These are phyloP conservation scores for Pogonognathellus flavescens DNA, from an alignment of 1,140 invertebrate species.

Conservation along the genomic window DNA sequence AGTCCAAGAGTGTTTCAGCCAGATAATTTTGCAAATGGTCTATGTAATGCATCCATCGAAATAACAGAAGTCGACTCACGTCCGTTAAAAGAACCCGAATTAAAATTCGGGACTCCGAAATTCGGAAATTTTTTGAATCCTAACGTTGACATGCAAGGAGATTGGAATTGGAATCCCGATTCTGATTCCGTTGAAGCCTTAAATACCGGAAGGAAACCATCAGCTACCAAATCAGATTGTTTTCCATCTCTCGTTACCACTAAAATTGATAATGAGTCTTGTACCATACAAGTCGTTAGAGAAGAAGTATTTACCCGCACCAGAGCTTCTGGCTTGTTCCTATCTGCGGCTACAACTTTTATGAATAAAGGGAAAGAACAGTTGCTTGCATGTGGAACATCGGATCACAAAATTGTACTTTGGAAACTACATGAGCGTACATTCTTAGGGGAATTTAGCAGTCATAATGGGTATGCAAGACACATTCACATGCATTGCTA, in stretches of 20 bases:
- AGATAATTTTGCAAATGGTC: constrained; percentile 6
- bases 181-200: not conserved
- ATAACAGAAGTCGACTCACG: not conserved
- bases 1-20: constrained; percentile 49
- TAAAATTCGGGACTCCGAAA: not conserved
- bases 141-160: not conserved
- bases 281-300: constrained; percentile 43
- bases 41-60: not conserved
- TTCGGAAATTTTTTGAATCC: constrained; percentile 44
- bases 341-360: constrained; percentile 55
- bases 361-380: constrained; percentile 45
- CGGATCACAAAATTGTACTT: constrained; percentile 62
- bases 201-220: constrained; percentile 49
- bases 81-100: not conserved
- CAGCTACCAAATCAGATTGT: constrained; percentile 44
- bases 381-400: constrained; percentile 64
- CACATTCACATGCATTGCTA: not conserved
- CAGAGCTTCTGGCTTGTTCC: constrained; percentile 48
- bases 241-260: constrained; percentile 13
- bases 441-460: constrained; percentile 61
- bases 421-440: constrained; percentile 50
- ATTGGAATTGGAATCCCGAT: too few relatives aligned
- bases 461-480: constrained; percentile 60
- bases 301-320: constrained; percentile 56
- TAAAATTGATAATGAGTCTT: constrained; percentile 52